A percentile compares a stretch with the other conserved stretches of the same genome.
phyloP scores from a whole-genome alignment of 2,797 vertebrate genomes.

The Phataginus tricuspis region DNA sequence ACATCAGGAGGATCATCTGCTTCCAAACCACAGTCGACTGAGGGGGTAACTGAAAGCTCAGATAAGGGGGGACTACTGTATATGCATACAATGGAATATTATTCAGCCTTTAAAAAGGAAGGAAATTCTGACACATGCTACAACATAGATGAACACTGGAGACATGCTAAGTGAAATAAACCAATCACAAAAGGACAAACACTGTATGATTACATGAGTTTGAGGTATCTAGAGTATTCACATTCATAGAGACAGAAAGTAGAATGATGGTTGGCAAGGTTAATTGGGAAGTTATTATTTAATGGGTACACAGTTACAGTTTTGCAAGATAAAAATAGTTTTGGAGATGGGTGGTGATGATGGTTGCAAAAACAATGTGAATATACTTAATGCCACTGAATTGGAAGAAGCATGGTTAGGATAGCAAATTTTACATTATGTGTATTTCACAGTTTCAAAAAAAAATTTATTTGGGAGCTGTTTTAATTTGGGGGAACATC shows the following conservation, averaged over 20 bases:
- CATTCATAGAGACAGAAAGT: not conserved
- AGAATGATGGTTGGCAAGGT: not conserved
- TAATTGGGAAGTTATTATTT: slow-evolving; percentile 9
- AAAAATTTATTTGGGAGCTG: not conserved
- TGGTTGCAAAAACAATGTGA: not conserved
- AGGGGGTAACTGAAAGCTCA: not conserved
- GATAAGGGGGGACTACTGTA: not conserved
- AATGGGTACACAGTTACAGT: not conserved
- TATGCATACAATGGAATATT: not conserved
- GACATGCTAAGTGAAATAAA: slow-evolving; percentile 46
- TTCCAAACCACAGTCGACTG: not conserved
- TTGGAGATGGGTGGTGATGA: not conserved
- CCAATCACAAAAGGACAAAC: slow-evolving; percentile 39
- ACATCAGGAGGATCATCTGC: not conserved
- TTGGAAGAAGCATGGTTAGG: slow-evolving; percentile 19
- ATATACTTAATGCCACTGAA: slow-evolving; percentile 8
- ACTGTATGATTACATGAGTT: not conserved
- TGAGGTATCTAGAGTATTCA: not conserved
- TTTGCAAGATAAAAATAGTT: slow-evolving; percentile 39
- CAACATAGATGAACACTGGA: not conserved
- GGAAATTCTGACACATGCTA: slow-evolving; percentile 47
- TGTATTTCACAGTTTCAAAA: not conserved
- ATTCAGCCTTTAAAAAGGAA: slow-evolving; percentile 34
- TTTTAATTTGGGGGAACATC: not conserved
- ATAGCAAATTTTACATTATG: not conserved